Evolutionary conservation across 2,113 vertebrate genomes (phyloP), one percentile per base, ranked within the genome.

Genomic region (Gopherus evgoodei): DNA sequence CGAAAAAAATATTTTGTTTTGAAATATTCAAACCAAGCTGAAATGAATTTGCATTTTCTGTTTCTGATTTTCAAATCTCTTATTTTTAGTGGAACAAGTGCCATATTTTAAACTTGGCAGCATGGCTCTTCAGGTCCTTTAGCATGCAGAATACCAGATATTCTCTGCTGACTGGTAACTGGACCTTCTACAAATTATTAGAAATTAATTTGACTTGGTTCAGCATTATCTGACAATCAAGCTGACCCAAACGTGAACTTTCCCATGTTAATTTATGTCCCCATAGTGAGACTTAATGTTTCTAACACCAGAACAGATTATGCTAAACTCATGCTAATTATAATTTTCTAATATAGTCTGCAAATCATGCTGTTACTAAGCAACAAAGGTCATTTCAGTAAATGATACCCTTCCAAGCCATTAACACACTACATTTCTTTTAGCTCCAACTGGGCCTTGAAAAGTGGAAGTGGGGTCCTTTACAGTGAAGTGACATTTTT

Each of bases 131-230:
- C 29, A 76, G 49, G 87, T 91, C 52, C 52, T 93, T 90, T 52
- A 92, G 52, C 54, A 97, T 95, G 62, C 87, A 96, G 88, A 95
- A 94, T 52, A 91, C 86, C 93, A 44, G 91, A 94, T 88, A 91
- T 97, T 95, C 80, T 90, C 87, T 31, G 49, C 92, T 91, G 84
- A 97, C 79, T 89, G 35, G 56, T 79, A 90, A 76, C 87, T 90
- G 82, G 79, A 91, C 57, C 11, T 93, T 95, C 82, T 80, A 93
- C 84, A 96, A 96, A 93, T 96, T 78, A 90, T 91, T 95, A 93
- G 95, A 92, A 97, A 96, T 93, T 97, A 98, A 97, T 98, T 97
- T 97, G 96, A 96, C 94, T 97, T 93, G 80, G 90, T 97, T 97
- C 97, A 96, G 81, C 96, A 96, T 96, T 97, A 97, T 95, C 96